Evolutionary conservation across 37 sponge, comb jelly and placozoan genomes (phyloP), one percentile per base, ranked within the genome.

Genomic region (Beroe forskalii): DNA sequence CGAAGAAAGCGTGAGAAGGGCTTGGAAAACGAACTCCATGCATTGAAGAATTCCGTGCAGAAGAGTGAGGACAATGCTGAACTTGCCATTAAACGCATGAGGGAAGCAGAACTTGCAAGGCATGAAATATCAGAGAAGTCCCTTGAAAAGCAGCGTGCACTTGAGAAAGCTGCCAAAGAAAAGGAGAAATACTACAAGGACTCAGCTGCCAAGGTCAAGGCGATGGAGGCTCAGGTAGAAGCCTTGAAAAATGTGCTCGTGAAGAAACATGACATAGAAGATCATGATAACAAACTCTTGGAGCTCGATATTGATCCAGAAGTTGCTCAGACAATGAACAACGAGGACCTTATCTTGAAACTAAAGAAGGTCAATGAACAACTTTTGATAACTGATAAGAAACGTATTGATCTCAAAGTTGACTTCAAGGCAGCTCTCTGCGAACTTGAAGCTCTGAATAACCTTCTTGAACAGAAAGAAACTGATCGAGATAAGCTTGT

Each of bases 231-330:
- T 25, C 86, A 80, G 27, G 55, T 80, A 27, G 86, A 80, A 4
- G 37, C 86, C 0, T 80, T 80, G 48, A 80, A 80, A 25, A 80
- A 80, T 80, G 86, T 80, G 1, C 86, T 80, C 6, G 86, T 80
- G 8, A 80, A 80, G 55, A 80, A 80, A 80, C 86, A 80, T 44
- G 86, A 80, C 30, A 23, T 80, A 1, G 86, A 80, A 24, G 55
- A 20, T 28, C 20, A 44, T n/a, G 86, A 44, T 33, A 41, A 42
- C 55, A 44, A 80, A 44, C 37, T 80, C 48, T 30, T 80, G 27
- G 86, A 80, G 55, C 86, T 80, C 42, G 86, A 80, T 4, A 80
- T 80, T 43, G 86, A 80, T 80, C 86, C 86, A 12, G 86, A 80
- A 42, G 35, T 80, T 43, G 86, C 86, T 1, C 40, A 80, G 30